These are phyloP conservation scores for Tapirus terrestris DNA, from an alignment of 2,113 vertebrate species.

Conservation along the genomic window DNA sequence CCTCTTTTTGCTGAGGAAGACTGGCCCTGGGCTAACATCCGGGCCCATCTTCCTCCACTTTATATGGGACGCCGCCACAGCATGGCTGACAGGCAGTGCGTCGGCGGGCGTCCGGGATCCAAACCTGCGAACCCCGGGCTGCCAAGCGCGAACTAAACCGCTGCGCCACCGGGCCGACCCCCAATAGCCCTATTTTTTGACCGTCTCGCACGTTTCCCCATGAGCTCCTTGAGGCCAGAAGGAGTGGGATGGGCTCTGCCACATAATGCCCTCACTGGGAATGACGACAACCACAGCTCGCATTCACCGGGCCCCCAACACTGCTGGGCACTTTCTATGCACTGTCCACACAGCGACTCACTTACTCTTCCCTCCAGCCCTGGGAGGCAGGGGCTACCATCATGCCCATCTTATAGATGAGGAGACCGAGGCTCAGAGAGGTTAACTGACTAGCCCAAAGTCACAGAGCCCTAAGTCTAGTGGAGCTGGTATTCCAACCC, in stretches of 20 bases:
- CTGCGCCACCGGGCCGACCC: too few species aligned
- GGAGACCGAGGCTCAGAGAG: not conserved
- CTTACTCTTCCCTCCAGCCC: not conserved
- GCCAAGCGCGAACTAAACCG: too few species aligned
- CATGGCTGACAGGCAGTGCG: too few species aligned
- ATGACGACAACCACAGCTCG: not conserved
- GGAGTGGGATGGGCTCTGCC: not conserved
- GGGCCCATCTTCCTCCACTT: too few species aligned
- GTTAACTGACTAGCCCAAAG: not conserved
- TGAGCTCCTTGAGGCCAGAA: rapidly evolving
- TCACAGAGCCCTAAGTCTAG: not conserved
- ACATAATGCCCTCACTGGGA: rapidly evolving
- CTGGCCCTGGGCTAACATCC: too few species aligned
- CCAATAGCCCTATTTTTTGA: not conserved
- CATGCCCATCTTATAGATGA: not conserved
- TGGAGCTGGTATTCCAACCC: not conserved
- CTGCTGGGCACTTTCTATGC: not conserved
- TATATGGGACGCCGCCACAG: too few species aligned
- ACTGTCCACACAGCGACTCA: rapidly evolving
- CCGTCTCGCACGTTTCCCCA: not conserved
- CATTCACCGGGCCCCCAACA: rapidly evolving
- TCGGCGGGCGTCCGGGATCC: too few species aligned
- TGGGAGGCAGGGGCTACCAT: not conserved
- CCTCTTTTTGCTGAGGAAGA: too few species aligned
- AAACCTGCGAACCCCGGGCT: too few species aligned